Percentiles rank a stretch among this genome's conserved stretches.
phyloP scores from a whole-genome alignment of 92 coral and sea anemone genomes.

The Diadumene lineata region DNA sequence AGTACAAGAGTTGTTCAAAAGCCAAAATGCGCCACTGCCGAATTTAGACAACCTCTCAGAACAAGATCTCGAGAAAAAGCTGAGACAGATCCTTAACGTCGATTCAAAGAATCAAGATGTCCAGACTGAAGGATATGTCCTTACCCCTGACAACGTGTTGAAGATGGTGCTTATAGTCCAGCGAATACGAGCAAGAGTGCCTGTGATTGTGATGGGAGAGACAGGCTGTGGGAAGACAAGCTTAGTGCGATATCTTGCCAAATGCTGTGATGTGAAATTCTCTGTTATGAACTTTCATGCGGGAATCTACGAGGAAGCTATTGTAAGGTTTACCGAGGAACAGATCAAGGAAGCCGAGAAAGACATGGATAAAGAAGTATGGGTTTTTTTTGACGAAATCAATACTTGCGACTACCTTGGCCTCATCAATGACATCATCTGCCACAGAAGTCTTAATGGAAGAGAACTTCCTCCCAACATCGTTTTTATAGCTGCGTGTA shows the following conservation, averaged over 20 bases:
- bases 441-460: constrained; percentile 71
- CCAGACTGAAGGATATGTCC: constrained; percentile 47
- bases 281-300: constrained; percentile 71
- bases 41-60: constrained; percentile 50
- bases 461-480: constrained; percentile 55
- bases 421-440: constrained; percentile 75
- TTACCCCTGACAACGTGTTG: constrained; percentile 81
- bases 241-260: constrained; percentile 76
- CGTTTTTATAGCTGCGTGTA: constrained; percentile 75
- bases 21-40: constrained; percentile 41
- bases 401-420: constrained; percentile 86
- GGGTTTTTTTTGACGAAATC: constrained; percentile 86
- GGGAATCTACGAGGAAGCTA: constrained; percentile 71
- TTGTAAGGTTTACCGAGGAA: constrained; percentile 44
- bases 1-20: constrained; percentile 56
- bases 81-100: constrained; percentile 52
- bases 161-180: constrained; percentile 82
- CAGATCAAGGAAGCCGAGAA: constrained; percentile 41
- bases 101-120: constrained; percentile 15
- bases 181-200: constrained; percentile 74
- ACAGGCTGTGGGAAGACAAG: constrained; percentile 92
- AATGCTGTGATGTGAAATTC: constrained; percentile 61
- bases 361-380: constrained; percentile 36
- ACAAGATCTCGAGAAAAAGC: constrained; percentile 50
- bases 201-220: constrained; percentile 91